A percentile compares a stretch with the other conserved stretches of the same genome.
phyloP scores from a whole-genome alignment of 2,888 invertebrate genomes.

The Strigamia crassipes region DNA sequence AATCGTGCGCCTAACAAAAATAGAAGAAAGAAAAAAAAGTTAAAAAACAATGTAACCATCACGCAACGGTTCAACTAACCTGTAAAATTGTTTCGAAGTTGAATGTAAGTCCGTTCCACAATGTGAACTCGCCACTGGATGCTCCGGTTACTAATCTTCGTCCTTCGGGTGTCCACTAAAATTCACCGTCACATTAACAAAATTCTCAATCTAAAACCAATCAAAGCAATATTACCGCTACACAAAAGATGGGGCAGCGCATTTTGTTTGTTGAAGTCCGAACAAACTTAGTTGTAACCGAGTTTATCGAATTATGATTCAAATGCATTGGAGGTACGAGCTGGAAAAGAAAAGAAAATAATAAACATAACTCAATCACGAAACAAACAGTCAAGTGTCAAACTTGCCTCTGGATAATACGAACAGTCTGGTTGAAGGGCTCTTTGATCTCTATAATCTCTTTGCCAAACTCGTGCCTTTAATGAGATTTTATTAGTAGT shows the following conservation, averaged over 20 bases:
- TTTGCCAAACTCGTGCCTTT: slow-evolving; percentile 91
- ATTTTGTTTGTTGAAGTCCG: slow-evolving; percentile 99
- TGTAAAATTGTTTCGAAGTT: slow-evolving; percentile 99
- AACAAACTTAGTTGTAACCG: slow-evolving; percentile 88
- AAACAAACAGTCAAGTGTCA: not conserved
- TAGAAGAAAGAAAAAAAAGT: slow-evolving; percentile 43
- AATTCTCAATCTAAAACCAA: slow-evolving; percentile 53
- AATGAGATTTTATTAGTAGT: slow-evolving; percentile 46
- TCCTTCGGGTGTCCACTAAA: slow-evolving; percentile 96
- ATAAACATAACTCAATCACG: slow-evolving; percentile 23
- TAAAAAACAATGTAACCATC: slow-evolving; percentile 45
- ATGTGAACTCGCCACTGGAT: slow-evolving; percentile 97
- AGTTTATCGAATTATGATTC: slow-evolving; percentile 93
- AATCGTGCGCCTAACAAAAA: slow-evolving; percentile 86
- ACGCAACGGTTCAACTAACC: slow-evolving; percentile 62
- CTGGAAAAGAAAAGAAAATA: slow-evolving; percentile 53
- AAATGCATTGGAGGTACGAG: slow-evolving; percentile 92
- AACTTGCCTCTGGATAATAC: slow-evolving; percentile 77
- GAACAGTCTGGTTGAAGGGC: slow-evolving; percentile 93
- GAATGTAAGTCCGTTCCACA: slow-evolving; percentile 99
- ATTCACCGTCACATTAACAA: not conserved
- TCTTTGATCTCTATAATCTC: slow-evolving; percentile 85
- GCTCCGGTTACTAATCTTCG: slow-evolving; percentile 96
- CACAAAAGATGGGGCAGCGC: slow-evolving; percentile 97
- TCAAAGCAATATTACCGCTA: slow-evolving; percentile 66